Conservation (phyloP, 2,888 invertebrate genomes). For the Sphecodes monilicornis region DNA sequence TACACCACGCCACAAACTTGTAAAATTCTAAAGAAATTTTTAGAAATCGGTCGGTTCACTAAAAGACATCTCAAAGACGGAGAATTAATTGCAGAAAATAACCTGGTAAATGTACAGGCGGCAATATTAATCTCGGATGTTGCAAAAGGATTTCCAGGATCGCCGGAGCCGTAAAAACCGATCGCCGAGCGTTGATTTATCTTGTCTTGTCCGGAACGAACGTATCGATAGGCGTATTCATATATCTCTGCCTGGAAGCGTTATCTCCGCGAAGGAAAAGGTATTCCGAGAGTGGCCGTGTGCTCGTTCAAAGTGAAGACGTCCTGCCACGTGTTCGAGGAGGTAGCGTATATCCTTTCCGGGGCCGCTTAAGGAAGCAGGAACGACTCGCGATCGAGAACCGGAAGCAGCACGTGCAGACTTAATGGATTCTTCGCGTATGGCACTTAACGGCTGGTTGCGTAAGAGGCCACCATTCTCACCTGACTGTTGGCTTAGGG, state of each 20-base stretch:
- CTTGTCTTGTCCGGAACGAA: not conserved
- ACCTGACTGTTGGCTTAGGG: conserved; percentile 44
- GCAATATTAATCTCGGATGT: not conserved
- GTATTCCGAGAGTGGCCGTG: conserved; percentile 2
- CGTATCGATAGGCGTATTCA: not conserved
- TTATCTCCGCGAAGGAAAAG: conserved; percentile 20
- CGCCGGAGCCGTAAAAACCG: not conserved
- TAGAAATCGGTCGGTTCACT: not conserved
- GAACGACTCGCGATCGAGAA: conserved; percentile 47
- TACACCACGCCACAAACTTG: not conserved
- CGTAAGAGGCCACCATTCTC: conserved; percentile 48
- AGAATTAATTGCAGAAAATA: not conserved
- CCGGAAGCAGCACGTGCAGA: conserved; percentile 71
- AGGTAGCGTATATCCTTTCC: conserved; percentile 50
- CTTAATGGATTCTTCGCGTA: conserved; percentile 60
- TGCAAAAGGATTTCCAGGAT: conserved; percentile 6
- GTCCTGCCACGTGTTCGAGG: conserved; percentile 73
- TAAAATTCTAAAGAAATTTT: not conserved
- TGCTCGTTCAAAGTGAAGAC: conserved; percentile 54
- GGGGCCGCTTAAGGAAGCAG: conserved; percentile 35
- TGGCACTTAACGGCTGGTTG: conserved; percentile 48
- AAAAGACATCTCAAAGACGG: not conserved
- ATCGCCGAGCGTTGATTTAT: conserved; percentile 1
- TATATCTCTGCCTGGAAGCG: not conserved
- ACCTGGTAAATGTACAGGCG: not conserved